phyloP scores from a whole-genome alignment of 2,888 invertebrate genomes.

The Idaea straminata region DNA sequence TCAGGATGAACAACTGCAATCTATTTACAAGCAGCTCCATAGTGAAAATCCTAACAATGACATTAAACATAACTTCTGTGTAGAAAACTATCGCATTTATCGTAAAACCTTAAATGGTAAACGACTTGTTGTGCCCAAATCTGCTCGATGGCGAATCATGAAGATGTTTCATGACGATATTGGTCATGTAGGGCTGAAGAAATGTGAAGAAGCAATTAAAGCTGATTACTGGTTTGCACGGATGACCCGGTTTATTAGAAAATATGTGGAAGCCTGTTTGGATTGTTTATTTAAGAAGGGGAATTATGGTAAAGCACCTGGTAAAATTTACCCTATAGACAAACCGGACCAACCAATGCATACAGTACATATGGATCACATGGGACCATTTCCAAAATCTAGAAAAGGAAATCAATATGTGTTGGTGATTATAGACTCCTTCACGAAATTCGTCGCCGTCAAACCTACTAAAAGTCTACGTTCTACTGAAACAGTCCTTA shows the following conservation, averaged over 20 bases:
- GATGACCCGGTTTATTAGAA: conserved; percentile 48
- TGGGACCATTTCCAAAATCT: conserved; percentile 29
- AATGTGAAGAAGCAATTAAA: conserved; percentile 31
- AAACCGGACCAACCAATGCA: conserved; percentile 24
- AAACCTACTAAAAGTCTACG: conserved; percentile 13
- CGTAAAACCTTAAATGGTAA: not conserved
- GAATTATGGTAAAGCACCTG: conserved; percentile 25
- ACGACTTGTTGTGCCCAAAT: conserved; percentile 4
- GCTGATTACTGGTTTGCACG: conserved; percentile 52
- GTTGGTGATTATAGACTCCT: conserved; percentile 24
- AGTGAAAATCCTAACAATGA: not conserved
- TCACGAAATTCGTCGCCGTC: conserved; percentile 26
- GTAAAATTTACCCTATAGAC: conserved; percentile 29
- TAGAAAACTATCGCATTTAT: not conserved
- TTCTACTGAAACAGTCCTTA: conserved; percentile 18
- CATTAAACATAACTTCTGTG: not conserved
- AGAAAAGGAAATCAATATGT: conserved; percentile 22
- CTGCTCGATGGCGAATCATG: conserved; percentile 14
- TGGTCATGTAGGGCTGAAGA: conserved; percentile 3
- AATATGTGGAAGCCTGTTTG: conserved; percentile 41
- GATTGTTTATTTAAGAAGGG: conserved; percentile 24
- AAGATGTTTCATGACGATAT: conserved; percentile 15
- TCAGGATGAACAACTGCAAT: conserved; percentile 1
- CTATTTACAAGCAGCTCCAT: not conserved
- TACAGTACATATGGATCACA: conserved; percentile 28